Conservation (phyloP, 2,888 invertebrate genomes). For the Trachelus iudaicus region DNA sequence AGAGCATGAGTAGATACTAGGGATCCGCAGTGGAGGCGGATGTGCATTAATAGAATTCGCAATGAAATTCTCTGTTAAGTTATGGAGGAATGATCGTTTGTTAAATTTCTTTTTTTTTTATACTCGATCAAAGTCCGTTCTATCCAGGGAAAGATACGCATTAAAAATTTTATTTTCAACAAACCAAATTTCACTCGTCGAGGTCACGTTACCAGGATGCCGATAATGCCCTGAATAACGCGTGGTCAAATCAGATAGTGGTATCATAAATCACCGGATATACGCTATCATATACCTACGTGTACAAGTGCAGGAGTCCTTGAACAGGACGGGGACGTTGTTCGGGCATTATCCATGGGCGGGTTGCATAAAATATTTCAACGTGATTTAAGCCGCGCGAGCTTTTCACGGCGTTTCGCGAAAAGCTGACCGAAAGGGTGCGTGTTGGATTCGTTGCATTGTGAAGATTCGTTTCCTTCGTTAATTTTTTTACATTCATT, state of each 20-base stretch:
- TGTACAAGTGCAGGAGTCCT: neutral
- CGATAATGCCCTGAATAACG: neutral
- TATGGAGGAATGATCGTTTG: neutral
- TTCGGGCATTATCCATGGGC: neutral
- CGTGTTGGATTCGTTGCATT: neutral
- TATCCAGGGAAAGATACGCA: neutral
- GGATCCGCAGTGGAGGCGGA: neutral
- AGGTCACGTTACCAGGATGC: neutral
- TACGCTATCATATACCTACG: constrained; percentile 1
- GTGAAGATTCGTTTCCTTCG: neutral
- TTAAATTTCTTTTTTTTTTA: neutral
- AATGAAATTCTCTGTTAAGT: neutral
- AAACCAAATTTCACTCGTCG: neutral
- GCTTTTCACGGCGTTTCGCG: neutral
- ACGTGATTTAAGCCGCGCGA: neutral
- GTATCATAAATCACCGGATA: constrained; percentile 4
- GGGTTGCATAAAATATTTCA: neutral
- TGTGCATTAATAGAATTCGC: neutral
- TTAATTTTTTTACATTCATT: neutral
- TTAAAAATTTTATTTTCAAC: neutral
- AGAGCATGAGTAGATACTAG: neutral
- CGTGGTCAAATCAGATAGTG: constrained; percentile 5
- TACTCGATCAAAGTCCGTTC: neutral
- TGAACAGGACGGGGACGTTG: constrained; percentile 2
- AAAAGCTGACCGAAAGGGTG: neutral